A percentile compares a stretch with the other conserved stretches of the same genome.
These are phyloP conservation scores for Adelges cooleyi DNA, from an alignment of 1,140 invertebrate genomes.

Conservation along the genomic window DNA sequence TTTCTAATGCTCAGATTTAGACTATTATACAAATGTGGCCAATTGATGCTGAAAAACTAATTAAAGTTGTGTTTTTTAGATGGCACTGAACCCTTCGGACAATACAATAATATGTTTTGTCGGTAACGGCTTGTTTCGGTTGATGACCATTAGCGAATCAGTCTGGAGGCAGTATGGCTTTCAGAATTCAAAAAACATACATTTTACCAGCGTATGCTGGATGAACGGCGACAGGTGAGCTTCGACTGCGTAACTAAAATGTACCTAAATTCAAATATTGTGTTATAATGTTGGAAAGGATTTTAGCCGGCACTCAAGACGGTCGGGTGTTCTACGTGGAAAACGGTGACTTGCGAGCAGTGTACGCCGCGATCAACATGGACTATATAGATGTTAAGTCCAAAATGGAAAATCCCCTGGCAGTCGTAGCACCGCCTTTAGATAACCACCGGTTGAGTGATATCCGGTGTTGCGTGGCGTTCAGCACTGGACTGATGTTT, in stretches of 20 bases:
- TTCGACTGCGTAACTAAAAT: too few species aligned
- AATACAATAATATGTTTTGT: conserved; percentile 60
- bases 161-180: conserved; percentile 71
- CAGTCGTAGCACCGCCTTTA: neutral
- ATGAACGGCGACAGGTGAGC: conserved; percentile 49
- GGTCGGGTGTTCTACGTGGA: conserved; percentile 64
- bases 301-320: conserved; percentile 60
- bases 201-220: conserved; percentile 57
- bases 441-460: neutral
- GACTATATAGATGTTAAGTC: neutral
- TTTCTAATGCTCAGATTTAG: too few species aligned
- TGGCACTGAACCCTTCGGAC: conserved; percentile 63
- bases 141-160: conserved; percentile 63
- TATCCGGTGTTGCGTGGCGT: neutral
- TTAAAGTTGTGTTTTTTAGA: conserved; percentile 36
- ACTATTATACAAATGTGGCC: too few species aligned
- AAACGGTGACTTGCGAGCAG: conserved; percentile 59
- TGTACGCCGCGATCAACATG: conserved; percentile 42
- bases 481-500: neutral
- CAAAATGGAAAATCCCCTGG: neutral
- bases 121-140: conserved; percentile 60
- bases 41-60: too few species aligned
- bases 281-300: too few species aligned
- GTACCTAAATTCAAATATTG: too few species aligned
- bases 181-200: conserved; percentile 62